A percentile compares a stretch with the other conserved stretches of the same genome.
Evolutionary conservation across 2,113 vertebrate genomes (phyloP).

Genomic region (Pedionomus torquatus): DNA sequence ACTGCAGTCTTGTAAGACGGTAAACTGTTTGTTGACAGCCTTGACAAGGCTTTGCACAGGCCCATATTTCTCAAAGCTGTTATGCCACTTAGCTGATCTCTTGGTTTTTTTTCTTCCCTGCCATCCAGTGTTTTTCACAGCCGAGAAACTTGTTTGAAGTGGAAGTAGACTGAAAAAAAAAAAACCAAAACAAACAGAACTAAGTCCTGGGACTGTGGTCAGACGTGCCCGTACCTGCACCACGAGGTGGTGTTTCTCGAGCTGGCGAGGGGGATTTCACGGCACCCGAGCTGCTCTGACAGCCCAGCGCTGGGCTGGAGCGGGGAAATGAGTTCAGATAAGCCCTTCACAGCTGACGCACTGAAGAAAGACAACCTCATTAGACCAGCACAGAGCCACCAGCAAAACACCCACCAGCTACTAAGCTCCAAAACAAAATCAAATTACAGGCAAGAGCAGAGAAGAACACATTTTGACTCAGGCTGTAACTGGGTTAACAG

Average conservation of each 20-base stretch:
- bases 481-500: neutral
- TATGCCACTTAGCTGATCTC: constrained; percentile 68
- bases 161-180: constrained; percentile 58
- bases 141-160: constrained; percentile 71
- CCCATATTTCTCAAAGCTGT: constrained; percentile 74
- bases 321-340: neutral
- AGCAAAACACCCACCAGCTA: neutral
- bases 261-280: constrained; percentile 16
- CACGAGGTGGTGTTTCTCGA: constrained; percentile 62
- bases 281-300: neutral
- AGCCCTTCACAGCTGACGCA: neutral
- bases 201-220: constrained; percentile 24
- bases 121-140: constrained; percentile 70
- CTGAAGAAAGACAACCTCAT: neutral
- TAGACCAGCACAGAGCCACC: neutral
- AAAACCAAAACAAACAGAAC: constrained; percentile 20
- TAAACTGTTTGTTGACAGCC: constrained; percentile 47
- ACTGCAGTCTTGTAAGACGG: constrained; percentile 23
- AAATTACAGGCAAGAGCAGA: neutral
- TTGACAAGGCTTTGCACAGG: constrained; percentile 67
- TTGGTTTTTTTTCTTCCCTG: neutral
- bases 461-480: neutral
- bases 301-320: constrained; percentile 21
- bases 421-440: neutral
- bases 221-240: constrained; percentile 70